phyloP scores from a whole-genome alignment of 2,797 vertebrate genomes.

The Vespertilio murinus region DNA sequence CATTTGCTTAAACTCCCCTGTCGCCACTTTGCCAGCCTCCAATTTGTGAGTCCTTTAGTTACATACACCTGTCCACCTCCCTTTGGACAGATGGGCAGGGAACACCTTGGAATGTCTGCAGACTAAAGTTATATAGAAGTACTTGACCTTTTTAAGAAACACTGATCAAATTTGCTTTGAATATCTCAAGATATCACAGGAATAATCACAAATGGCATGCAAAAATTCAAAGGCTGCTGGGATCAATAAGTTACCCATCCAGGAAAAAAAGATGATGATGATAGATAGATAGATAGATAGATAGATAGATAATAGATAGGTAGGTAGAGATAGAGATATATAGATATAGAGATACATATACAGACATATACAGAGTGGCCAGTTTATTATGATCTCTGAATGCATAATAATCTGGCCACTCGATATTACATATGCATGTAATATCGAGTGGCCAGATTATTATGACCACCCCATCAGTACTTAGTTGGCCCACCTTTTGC shows the following conservation, averaged over 20 bases:
- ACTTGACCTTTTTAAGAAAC: conserved; percentile 67
- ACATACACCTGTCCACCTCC: conserved; percentile 26
- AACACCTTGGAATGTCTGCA: conserved; percentile 60
- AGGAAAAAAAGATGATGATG: no score
- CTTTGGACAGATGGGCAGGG: not conserved
- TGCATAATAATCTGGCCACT: no score
- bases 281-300: not conserved
- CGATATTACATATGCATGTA: no score
- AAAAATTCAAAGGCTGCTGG: conserved; percentile 78
- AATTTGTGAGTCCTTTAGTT: conserved; percentile 58
- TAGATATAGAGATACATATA: no score
- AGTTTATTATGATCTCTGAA: no score
- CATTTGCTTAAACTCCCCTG: not conserved
- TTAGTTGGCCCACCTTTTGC: no score
- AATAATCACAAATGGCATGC: conserved; percentile 78
- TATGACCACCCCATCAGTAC: no score
- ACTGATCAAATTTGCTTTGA: conserved; percentile 78
- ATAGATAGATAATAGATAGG: no score
- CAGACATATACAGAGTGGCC: no score
- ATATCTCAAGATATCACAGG: conserved; percentile 77
- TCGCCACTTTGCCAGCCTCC: not conserved
- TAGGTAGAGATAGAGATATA: not conserved
- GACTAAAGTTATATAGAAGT: conserved; percentile 66
- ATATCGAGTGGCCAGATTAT: no score
- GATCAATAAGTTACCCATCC: conserved; percentile 81